Evolutionary conservation across 1,140 invertebrate species (phyloP).

Genomic region (Lamellibrachia luymesi): DNA sequence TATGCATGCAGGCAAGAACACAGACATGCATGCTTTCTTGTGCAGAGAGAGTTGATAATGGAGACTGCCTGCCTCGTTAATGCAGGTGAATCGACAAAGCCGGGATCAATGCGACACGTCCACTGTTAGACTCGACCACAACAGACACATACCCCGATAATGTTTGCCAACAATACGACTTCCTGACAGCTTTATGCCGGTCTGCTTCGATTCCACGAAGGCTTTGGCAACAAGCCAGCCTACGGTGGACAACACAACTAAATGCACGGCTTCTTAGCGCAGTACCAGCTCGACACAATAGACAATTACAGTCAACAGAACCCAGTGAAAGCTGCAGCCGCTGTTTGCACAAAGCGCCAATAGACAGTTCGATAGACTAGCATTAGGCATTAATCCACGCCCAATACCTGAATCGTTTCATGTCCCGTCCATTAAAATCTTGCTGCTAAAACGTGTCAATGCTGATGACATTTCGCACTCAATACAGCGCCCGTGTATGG

Average conservation of each 20-base stretch:
- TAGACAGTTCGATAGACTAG: not conserved
- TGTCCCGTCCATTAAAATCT: not conserved
- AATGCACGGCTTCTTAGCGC: not conserved
- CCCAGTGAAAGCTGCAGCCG: not conserved
- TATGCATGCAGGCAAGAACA: not conserved
- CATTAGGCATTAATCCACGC: not conserved
- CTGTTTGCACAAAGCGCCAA: not conserved
- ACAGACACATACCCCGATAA: not conserved
- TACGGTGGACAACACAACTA: not conserved
- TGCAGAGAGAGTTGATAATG: not conserved
- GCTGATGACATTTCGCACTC: not conserved
- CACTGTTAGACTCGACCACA: not conserved
- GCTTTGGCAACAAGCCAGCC: not conserved
- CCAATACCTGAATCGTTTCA: not conserved
- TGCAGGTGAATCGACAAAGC: not conserved
- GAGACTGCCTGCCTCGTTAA: not conserved
- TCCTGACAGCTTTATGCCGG: not conserved
- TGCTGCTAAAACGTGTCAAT: not conserved
- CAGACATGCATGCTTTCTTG: not conserved
- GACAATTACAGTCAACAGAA: not conserved
- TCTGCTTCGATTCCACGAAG: not conserved
- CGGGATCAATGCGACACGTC: not conserved
- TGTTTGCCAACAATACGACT: not conserved
- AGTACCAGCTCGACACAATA: not conserved
- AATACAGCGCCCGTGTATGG: not conserved